Evolutionary conservation across 2,113 vertebrate species (phyloP).

Genomic region (Rhipidura dahli): DNA sequence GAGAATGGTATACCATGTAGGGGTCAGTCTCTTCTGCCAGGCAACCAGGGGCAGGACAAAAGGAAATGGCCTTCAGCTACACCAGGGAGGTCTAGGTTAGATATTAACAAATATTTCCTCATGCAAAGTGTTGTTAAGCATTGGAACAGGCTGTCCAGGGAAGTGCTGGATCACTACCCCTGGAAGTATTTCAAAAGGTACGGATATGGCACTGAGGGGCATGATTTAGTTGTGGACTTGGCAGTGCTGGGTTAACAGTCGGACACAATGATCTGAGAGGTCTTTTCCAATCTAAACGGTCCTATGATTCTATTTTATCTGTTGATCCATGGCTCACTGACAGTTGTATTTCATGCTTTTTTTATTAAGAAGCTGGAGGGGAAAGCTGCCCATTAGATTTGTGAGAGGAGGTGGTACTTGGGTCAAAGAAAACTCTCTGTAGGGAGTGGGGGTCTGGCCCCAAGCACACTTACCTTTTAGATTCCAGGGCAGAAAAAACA

Average conservation of each 20-base stretch:
- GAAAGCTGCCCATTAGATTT: neutral
- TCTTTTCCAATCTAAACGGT: neutral
- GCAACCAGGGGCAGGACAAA: accelerated
- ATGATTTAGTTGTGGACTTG: neutral
- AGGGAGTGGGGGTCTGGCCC: neutral
- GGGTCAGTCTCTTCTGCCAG: accelerated
- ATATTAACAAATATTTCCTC: neutral
- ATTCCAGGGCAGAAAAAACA: neutral
- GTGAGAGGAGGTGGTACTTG: neutral
- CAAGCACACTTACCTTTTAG: neutral
- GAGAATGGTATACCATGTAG: accelerated
- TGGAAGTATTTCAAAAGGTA: neutral
- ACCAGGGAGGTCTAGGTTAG: accelerated
- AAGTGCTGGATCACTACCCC: neutral
- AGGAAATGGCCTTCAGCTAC: neutral
- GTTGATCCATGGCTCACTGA: neutral
- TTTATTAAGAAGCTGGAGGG: neutral
- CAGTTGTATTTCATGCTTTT: neutral
- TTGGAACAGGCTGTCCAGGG: neutral
- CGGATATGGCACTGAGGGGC: neutral
- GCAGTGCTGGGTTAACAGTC: neutral
- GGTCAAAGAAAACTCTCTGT: neutral
- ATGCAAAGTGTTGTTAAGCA: accelerated
- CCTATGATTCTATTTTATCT: neutral
- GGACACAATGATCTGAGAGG: neutral